Percentiles rank a stretch among this genome's conserved stretches.
These are phyloP conservation scores for Bubalus kerabau DNA, from an alignment of 2,113 vertebrate genomes.

Conservation along the genomic window DNA sequence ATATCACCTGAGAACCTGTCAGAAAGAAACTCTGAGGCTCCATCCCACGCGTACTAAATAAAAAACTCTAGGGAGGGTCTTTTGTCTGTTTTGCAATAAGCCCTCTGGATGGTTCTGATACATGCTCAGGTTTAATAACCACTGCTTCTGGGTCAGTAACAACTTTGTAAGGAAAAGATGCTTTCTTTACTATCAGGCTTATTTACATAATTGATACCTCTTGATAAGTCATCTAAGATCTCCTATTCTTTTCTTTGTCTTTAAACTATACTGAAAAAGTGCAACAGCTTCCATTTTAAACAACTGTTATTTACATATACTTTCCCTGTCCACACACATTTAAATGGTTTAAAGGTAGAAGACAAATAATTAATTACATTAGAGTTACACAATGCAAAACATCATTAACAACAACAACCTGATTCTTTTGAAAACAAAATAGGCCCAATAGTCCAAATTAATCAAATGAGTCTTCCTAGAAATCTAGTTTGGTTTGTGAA, in stretches of 20 bases:
- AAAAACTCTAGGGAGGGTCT: neutral
- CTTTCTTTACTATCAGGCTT: slow-evolving; percentile 38
- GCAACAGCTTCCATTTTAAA: neutral
- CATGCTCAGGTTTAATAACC: neutral
- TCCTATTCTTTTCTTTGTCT: slow-evolving; percentile 42
- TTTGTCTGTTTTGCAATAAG: slow-evolving; percentile 40
- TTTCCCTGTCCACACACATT: neutral
- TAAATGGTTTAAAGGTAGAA: slow-evolving; percentile 27
- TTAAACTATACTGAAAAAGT: neutral
- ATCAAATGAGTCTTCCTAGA: neutral
- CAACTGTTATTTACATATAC: neutral
- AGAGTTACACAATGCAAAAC: neutral
- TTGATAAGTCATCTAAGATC: slow-evolving; percentile 45
- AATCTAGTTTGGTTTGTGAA: neutral
- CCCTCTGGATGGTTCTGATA: slow-evolving; percentile 23
- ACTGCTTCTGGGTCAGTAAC: slow-evolving; percentile 34
- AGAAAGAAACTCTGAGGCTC: slow-evolving; percentile 28
- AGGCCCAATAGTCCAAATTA: neutral
- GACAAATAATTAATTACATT: neutral
- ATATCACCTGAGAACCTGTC: slow-evolving; percentile 15
- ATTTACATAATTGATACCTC: slow-evolving; percentile 37
- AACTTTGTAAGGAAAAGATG: slow-evolving; percentile 40
- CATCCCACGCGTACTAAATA: neutral
- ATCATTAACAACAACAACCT: neutral
- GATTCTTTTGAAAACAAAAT: slow-evolving; percentile 20